Evolutionary conservation across 2,113 vertebrate species (phyloP), one percentile per base, ranked within the genome.

Genomic region (Suricata suricatta): DNA sequence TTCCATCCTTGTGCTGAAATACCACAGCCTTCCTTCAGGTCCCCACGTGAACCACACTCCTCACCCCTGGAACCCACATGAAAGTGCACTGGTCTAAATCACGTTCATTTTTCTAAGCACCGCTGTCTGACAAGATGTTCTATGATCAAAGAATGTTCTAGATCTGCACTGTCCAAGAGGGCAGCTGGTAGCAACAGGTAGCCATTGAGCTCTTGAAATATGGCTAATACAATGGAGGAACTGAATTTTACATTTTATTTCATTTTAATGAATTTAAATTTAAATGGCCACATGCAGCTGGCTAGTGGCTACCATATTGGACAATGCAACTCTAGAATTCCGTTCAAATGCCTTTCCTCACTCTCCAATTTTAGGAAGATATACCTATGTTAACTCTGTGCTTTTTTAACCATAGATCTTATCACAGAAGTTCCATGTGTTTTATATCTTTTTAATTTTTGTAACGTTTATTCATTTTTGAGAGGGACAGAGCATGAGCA

Each of bases 141-240:
- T 11, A 0, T 41, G n/a, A 15, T 7, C 21, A 15, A 1, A 11
- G 47, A 35, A 90, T 35, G 23, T 41, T 90, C 79, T 35, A 80
- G 8, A 54, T 25, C n/a, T 84, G 31, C 44, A 27, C 41, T 3
- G 3, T 16, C n/a, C 50, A 7, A 3, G 2, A 41, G 1, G 29
- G 14, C 16, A 77, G 72, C 35, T 17, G 0, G 25, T 3, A 27
- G 52, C 19, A 50, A 27, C 9, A 6, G 4, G 47, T 15, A 35
- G 50, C n/a, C 14, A 29, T 0, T 0, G 12, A 90, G 35, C 14
- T 8, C 17, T 25, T 88, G 35, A 93, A 88, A 68, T 38, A 33
- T 57, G 71, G 17, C 29, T 21, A 44, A 17, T 0, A 41, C 1
- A 1, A 27, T 21, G 0, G 31, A 81, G 31, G 6, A 71, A 7